Base-by-base conservation (phyloP, 2,888 invertebrate genomes). In the Metalampra italica region DNA sequence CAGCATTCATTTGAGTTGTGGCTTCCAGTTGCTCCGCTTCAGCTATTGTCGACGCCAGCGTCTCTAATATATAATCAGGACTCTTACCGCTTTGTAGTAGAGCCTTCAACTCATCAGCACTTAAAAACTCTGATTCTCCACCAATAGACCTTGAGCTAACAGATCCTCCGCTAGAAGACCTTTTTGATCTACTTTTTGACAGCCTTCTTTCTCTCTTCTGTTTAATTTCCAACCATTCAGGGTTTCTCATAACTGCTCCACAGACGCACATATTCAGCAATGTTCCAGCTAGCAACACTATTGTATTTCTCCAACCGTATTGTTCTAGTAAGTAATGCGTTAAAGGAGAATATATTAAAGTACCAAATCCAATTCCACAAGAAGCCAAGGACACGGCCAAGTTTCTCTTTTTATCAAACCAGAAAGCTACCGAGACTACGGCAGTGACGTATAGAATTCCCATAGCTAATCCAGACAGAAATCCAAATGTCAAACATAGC, bases 381-480 rank as follows among this genome's bases (percentile, higher is more conserved):
- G 96, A 96, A 0, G 96, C 95, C 49, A 97, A 84, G 7, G 97
- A 95, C 0, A 96, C 96, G 1, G 97, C 97, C 54, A 97, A 89
- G 30, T 95, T 95, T 46, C 97, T 91, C 72, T 93, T 93, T 72
- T 95, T 95, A 66, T 97, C 96, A 68, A 97, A 97, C 94, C 97
- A 97, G 74, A 96, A 97, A 0, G 97, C 96, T 39, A 97, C 95
- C 39, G 95, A 94, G 0, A 97, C 97, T 3, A 97, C 96, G 7
- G 96, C 95, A 1, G 97, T 95, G 14, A 97, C 96, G 73, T 96
- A 97, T 61, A 95, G 92, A 51, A 96, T 85, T 11, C 96, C 96
- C 78, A 97, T 89, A 0, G 96, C 96, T 47, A 96, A 74, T 0
- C 97, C 97, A 42, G 96, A 93, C 42, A 96, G 87, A 5, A 96